Conservation (phyloP, 2,113 vertebrate genomes). For the Lagopus muta region DNA sequence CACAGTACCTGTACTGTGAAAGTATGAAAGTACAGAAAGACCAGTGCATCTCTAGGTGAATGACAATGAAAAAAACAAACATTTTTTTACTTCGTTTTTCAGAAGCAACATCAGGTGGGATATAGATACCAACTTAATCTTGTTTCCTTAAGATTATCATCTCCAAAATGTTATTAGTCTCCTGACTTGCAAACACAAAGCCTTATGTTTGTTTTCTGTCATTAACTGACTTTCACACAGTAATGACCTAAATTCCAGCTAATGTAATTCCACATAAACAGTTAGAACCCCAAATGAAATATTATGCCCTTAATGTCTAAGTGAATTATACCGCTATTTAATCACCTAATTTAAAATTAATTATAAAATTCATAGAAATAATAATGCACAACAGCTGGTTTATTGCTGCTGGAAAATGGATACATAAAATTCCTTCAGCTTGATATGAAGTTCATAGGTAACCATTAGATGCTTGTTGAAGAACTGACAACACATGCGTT, state of each 20-base stretch:
- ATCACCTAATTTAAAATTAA: conserved; percentile 44
- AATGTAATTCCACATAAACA: conserved; percentile 40
- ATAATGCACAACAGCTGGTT: conserved; percentile 37
- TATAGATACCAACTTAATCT: neutral
- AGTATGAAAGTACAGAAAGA: neutral
- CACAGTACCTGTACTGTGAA: neutral
- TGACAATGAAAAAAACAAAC: neutral
- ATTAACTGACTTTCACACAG: neutral
- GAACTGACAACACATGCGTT: neutral
- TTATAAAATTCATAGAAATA: conserved; percentile 26
- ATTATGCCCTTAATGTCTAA: conserved; percentile 7
- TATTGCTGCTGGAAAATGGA: conserved; percentile 1
- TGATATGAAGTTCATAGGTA: neutral
- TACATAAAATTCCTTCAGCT: neutral
- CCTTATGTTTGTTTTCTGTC: neutral
- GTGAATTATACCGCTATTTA: conserved; percentile 29
- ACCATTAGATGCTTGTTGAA: neutral
- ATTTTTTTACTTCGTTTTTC: neutral
- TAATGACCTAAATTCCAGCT: neutral
- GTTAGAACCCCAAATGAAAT: conserved; percentile 31
- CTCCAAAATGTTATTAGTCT: neutral
- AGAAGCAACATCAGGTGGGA: neutral
- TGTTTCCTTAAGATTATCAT: neutral
- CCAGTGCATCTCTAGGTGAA: neutral
- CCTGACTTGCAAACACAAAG: neutral